Conservation (phyloP, 2,888 invertebrate species). For the Stenurella melanura region DNA sequence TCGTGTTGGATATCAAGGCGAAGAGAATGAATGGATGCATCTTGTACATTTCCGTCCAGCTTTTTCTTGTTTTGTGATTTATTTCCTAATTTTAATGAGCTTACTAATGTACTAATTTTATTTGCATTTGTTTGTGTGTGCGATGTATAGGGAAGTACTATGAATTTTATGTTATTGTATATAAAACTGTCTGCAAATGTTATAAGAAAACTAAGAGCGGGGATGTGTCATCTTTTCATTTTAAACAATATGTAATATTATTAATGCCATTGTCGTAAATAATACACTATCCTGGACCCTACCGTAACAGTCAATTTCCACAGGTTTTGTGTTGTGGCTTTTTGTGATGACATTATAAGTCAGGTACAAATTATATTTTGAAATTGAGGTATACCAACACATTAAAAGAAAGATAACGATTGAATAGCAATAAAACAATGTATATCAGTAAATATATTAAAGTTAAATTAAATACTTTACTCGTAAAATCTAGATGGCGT, state of each 20-base stretch:
- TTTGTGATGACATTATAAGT: background rate
- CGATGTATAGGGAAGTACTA: constrained; percentile 37
- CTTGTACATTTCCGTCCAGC: background rate
- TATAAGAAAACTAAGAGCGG: constrained; percentile 1
- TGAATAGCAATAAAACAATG: too few relatives aligned
- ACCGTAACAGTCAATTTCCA: background rate
- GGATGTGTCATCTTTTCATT: background rate
- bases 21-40: background rate
- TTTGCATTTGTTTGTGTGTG: constrained; percentile 22
- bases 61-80: constrained; percentile 28
- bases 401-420: too few relatives aligned
- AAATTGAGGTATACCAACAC: too few relatives aligned
- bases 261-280: background rate
- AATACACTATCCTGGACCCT: background rate
- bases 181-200: constrained; percentile 13
- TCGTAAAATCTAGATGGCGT: too few relatives aligned
- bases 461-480: too few relatives aligned
- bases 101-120: constrained; percentile 38
- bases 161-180: constrained; percentile 34
- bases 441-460: too few relatives aligned
- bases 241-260: background rate
- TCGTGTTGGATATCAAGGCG: background rate
- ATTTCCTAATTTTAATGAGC: constrained; percentile 24
- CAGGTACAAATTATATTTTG: too few relatives aligned
- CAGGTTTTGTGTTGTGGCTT: background rate